These are phyloP conservation scores for Chionis minor DNA, from an alignment of 2,113 vertebrate genomes.

Conservation along the genomic window DNA sequence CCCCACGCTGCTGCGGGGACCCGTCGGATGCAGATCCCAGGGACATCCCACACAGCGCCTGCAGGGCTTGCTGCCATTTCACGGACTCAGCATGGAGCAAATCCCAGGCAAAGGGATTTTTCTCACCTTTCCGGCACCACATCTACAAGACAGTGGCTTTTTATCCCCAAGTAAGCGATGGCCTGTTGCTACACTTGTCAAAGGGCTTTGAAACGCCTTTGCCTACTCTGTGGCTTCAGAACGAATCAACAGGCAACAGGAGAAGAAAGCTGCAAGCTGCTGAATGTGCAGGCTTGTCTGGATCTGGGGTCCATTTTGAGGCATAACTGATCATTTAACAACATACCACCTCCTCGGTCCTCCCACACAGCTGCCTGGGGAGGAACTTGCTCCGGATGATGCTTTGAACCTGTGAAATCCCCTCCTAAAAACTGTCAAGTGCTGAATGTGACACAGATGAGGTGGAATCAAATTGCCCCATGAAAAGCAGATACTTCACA, in stretches of 20 bases:
- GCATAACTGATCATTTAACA: conserved; percentile 31
- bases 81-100: rapidly evolving
- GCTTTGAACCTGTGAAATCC: conserved; percentile 52
- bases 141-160: not conserved
- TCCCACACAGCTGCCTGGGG: conserved; percentile 25
- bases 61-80: not conserved
- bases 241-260: not conserved
- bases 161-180: not conserved
- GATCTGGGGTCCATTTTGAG: not conserved
- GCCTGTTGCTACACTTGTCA: not conserved
- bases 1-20: not conserved
- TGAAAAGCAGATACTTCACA: conserved; percentile 41
- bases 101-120: not conserved
- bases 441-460: conserved; percentile 54
- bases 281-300: not conserved
- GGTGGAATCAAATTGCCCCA: not conserved
- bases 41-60: rapidly evolving
- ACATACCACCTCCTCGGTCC: not conserved
- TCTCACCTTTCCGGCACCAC: not conserved
- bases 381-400: conserved; percentile 27
- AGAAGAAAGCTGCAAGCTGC: not conserved
- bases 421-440: conserved; percentile 43
- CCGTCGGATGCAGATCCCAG: rapidly evolving
- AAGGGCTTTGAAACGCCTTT: not conserved
- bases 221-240: not conserved